These are phyloP conservation scores for Pampusana beccarii DNA, from an alignment of 2,113 vertebrate genomes.

Conservation along the genomic window DNA sequence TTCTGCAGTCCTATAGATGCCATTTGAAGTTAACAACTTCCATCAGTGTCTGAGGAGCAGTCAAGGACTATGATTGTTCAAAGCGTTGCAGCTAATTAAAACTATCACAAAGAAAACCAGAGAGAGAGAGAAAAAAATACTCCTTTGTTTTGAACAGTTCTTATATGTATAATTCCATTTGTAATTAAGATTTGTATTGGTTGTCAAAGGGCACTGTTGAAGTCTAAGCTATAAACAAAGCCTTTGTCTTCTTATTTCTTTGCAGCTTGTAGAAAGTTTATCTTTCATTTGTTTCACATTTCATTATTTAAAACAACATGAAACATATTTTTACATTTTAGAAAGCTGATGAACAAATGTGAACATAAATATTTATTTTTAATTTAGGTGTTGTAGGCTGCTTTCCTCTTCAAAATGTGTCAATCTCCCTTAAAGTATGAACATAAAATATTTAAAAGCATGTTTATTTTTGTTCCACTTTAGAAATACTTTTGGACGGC, in stretches of 20 bases:
- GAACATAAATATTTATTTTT: slow-evolving; percentile 75
- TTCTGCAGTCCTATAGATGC: slow-evolving; percentile 22
- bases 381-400: slow-evolving; percentile 60
- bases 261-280: slow-evolving; percentile 72
- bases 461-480: slow-evolving; percentile 57
- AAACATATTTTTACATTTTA: slow-evolving; percentile 63
- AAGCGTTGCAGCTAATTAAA: slow-evolving; percentile 68
- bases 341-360: slow-evolving; percentile 71
- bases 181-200: slow-evolving; percentile 67
- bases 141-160: slow-evolving; percentile 55
- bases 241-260: slow-evolving; percentile 61
- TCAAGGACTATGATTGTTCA: slow-evolving; percentile 54
- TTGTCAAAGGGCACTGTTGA: slow-evolving; percentile 65
- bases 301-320: slow-evolving; percentile 75
- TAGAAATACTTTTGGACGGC: slow-evolving; percentile 56
- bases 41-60: slow-evolving; percentile 44
- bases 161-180: slow-evolving; percentile 75
- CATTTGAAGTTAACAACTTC: slow-evolving; percentile 65
- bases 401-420: slow-evolving; percentile 66
- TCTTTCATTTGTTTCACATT: slow-evolving; percentile 73
- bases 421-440: slow-evolving; percentile 56
- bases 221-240: slow-evolving; percentile 71
- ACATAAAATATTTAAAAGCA: slow-evolving; percentile 63
- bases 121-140: not conserved
- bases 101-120: slow-evolving; percentile 62